Percentiles rank a stretch among this genome's conserved stretches.
Conservation (phyloP, 1,140 invertebrate species). For the Papilio helenus region DNA sequence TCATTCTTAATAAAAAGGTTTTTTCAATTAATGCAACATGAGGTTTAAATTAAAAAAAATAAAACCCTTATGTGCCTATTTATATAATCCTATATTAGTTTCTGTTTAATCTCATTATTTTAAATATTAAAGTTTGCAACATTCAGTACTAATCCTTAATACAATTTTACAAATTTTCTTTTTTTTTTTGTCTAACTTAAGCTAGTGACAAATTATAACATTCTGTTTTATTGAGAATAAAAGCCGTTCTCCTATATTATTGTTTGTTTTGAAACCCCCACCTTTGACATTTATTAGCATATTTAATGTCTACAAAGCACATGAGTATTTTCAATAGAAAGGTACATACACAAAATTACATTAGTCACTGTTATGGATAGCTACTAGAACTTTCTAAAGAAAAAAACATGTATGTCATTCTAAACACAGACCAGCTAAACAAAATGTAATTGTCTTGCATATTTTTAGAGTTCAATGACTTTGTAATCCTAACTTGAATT, state of each 20-base stretch:
- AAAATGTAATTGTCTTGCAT: neutral
- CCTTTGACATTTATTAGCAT: slow-evolving; percentile 44
- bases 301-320: neutral
- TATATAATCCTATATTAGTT: slow-evolving; percentile 37
- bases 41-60: slow-evolving; percentile 29
- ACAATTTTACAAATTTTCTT: slow-evolving; percentile 64
- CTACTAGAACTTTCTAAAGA: too few species aligned
- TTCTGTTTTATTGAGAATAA: slow-evolving; percentile 81
- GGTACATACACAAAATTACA: too few species aligned
- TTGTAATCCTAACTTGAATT: neutral
- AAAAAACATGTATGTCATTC: too few species aligned
- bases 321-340: neutral
- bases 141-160: slow-evolving; percentile 64
- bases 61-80: neutral
- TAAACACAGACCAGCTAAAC: too few species aligned
- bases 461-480: neutral
- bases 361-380: too few species aligned
- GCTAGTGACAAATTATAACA: slow-evolving; percentile 81
- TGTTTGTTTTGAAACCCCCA: slow-evolving; percentile 57
- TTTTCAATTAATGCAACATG: neutral
- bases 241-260: slow-evolving; percentile 71
- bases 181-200: slow-evolving; percentile 67
- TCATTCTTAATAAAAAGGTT: neutral
- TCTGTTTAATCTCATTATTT: slow-evolving; percentile 44
- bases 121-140: slow-evolving; percentile 56